Conservation (phyloP, 2,113 vertebrate genomes). For the Callionymus lyra region DNA sequence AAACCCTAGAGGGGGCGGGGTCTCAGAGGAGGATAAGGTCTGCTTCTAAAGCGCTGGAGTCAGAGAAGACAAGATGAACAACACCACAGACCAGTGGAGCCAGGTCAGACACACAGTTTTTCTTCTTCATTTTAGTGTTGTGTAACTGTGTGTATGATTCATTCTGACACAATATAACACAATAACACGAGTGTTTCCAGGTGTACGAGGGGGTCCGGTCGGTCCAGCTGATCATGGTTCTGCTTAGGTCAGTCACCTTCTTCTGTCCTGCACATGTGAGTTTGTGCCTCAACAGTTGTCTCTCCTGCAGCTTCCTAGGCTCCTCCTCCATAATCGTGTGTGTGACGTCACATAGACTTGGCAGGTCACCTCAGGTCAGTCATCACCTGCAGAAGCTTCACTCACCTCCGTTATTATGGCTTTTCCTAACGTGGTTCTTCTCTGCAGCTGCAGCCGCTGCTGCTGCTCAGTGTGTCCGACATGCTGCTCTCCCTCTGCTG, state of each 20-base stretch:
- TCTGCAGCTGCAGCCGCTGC: constrained; percentile 71
- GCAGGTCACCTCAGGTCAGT: constrained; percentile 47
- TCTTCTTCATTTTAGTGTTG: too few relatives aligned
- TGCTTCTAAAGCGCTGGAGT: background rate
- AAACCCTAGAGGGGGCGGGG: too few relatives aligned
- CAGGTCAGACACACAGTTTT: too few relatives aligned
- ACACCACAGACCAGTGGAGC: too few relatives aligned
- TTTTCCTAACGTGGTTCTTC: background rate
- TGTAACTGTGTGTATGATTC: too few relatives aligned
- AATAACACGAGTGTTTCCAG: constrained; percentile 20
- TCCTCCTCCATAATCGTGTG: constrained; percentile 58
- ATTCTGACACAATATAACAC: too few relatives aligned
- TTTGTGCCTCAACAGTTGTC: background rate
- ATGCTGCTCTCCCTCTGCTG: constrained; percentile 77
- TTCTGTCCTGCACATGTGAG: background rate
- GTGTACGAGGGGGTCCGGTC: constrained; percentile 45
- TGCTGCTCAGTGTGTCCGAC: constrained; percentile 78
- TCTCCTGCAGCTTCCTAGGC: constrained; percentile 40
- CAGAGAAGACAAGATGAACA: background rate
- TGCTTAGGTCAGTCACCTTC: constrained; percentile 52
- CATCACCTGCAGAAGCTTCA: too few relatives aligned
- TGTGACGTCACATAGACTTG: constrained; percentile 36
- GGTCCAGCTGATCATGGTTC: constrained; percentile 57
- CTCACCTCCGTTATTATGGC: too few relatives aligned
- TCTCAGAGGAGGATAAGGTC: too few relatives aligned